phyloP scores from a whole-genome alignment of 2,113 vertebrate genomes.

The Suricata suricatta region DNA sequence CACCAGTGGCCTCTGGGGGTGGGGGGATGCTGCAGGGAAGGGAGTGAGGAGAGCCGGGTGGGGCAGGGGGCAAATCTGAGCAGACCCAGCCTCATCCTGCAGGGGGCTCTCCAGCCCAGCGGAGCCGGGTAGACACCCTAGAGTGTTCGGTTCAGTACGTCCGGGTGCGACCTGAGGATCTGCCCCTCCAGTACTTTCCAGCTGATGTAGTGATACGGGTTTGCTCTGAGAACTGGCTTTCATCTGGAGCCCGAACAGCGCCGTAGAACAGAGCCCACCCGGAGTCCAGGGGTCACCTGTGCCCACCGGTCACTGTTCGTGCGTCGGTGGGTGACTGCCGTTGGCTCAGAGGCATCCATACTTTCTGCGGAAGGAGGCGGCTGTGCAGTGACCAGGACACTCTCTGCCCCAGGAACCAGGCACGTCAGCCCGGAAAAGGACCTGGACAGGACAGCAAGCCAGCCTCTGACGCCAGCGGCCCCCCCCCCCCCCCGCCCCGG shows the following conservation, averaged over 20 bases:
- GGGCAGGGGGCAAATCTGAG: neutral
- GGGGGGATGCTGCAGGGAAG: too few species aligned
- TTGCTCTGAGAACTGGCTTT: neutral
- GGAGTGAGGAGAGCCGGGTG: too few species aligned
- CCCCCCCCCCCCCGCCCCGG: too few species aligned
- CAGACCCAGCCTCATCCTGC: neutral
- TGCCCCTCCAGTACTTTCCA: neutral
- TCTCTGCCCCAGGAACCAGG: neutral
- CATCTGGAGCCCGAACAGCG: neutral
- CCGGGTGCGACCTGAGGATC: neutral
- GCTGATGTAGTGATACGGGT: accelerated
- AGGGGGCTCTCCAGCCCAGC: neutral
- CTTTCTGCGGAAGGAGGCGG: neutral
- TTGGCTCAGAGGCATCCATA: neutral
- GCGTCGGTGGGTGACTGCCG: accelerated
- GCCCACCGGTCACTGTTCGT: neutral
- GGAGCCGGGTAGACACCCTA: accelerated
- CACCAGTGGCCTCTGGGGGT: accelerated
- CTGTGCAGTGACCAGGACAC: accelerated
- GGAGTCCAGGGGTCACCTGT: neutral
- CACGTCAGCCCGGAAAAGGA: accelerated
- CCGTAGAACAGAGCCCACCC: accelerated
- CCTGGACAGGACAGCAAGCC: accelerated
- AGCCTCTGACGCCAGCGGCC: neutral
- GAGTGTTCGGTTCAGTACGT: accelerated